phyloP scores from a whole-genome alignment of 2,888 invertebrate genomes.

The Steinernema hermaphroditum region DNA sequence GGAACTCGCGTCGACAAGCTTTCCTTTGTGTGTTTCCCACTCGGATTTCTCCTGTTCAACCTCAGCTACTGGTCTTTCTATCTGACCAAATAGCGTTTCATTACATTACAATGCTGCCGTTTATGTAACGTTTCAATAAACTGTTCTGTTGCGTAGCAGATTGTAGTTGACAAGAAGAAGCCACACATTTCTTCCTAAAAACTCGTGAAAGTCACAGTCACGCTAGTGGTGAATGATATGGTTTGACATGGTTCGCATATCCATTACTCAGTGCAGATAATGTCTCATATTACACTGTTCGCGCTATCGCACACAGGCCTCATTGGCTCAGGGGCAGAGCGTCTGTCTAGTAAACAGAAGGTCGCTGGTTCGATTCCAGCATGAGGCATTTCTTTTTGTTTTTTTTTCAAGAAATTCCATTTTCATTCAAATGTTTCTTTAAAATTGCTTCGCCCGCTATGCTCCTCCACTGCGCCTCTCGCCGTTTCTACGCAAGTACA shows the following conservation, averaged over 20 bases:
- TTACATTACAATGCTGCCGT: too few relatives aligned
- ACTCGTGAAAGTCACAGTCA: too few relatives aligned
- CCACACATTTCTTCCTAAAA: too few relatives aligned
- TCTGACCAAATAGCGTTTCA: conserved; percentile 32
- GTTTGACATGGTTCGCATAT: too few relatives aligned
- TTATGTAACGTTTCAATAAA: too few relatives aligned
- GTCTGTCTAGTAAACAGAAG: conserved; percentile 60
- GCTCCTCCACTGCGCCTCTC: background rate
- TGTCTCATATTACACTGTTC: too few relatives aligned
- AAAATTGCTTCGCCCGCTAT: background rate
- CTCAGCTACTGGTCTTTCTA: conserved; percentile 58
- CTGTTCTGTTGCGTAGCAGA: too few relatives aligned
- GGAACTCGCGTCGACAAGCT: conserved; percentile 14
- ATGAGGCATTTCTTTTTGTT: conserved; percentile 33
- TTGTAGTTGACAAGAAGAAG: too few relatives aligned
- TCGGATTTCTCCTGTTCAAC: conserved; percentile 56
- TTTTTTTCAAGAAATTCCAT: background rate
- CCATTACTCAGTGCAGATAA: too few relatives aligned
- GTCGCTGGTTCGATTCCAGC: conserved; percentile 57
- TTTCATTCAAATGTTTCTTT: background rate
- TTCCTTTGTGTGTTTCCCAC: conserved; percentile 11
- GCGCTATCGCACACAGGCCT: background rate
- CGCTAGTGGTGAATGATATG: too few relatives aligned
- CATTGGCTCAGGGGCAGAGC: conserved; percentile 52
- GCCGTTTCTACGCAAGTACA: background rate